Conservation (phyloP, 2,888 invertebrate species). For the Nephrotoma flavescens region DNA sequence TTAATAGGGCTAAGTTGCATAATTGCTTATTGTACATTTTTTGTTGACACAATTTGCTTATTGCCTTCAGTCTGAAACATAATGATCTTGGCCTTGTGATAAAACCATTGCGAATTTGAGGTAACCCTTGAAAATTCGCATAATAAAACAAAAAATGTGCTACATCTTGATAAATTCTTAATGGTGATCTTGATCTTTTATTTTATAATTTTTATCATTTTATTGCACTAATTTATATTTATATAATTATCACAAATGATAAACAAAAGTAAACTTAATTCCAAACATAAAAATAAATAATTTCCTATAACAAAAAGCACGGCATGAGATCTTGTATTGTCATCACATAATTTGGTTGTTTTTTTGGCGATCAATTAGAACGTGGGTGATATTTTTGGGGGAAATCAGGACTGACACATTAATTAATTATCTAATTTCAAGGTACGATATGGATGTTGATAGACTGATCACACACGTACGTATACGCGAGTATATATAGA, state of each 20-base stretch:
- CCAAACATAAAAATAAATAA: not conserved
- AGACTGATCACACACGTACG: not conserved
- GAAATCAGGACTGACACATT: not conserved
- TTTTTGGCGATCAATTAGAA: not conserved
- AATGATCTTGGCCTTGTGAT: too few relatives aligned
- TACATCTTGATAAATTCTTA: too few relatives aligned
- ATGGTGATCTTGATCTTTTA: too few relatives aligned
- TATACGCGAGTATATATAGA: not conserved
- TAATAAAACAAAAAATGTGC: too few relatives aligned
- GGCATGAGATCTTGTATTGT: not conserved
- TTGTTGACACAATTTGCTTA: too few relatives aligned
- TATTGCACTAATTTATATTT: not conserved
- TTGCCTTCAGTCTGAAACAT: too few relatives aligned
- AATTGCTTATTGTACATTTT: too few relatives aligned
- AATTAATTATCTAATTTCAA: not conserved
- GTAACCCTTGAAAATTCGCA: too few relatives aligned
- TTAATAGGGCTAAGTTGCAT: too few relatives aligned
- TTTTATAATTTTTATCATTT: too few relatives aligned
- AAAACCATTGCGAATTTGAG: too few relatives aligned
- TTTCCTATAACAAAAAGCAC: not conserved
- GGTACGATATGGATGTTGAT: not conserved
- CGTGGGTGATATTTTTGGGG: not conserved
- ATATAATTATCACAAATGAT: not conserved
- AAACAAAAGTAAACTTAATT: too few relatives aligned
- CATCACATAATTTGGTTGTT: not conserved